Evolutionary conservation across 2,797 vertebrate genomes (phyloP).

Genomic region (Halcyon smyrnensis): DNA sequence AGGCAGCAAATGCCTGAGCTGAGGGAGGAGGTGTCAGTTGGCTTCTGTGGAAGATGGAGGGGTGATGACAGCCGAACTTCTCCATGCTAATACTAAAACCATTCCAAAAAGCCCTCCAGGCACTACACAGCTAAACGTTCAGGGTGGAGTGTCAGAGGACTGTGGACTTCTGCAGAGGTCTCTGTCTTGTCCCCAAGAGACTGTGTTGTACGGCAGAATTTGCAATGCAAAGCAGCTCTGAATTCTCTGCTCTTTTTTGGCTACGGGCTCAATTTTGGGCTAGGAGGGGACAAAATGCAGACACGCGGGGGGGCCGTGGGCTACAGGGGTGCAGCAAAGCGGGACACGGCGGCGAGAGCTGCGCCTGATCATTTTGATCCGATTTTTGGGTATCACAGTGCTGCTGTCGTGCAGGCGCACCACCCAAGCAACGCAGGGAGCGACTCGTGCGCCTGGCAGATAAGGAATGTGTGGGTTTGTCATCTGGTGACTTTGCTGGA

Average conservation of each 20-base stretch:
- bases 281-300: neutral
- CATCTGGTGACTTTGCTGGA: neutral
- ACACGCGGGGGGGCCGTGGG: neutral
- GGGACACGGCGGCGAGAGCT: accelerated
- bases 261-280: neutral
- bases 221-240: neutral
- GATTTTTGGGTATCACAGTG: neutral
- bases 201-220: neutral
- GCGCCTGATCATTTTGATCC: neutral
- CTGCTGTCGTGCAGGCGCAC: neutral
- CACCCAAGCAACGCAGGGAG: neutral
- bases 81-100: neutral
- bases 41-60: neutral
- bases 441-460: neutral
- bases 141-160: neutral
- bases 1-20: constrained; percentile 1
- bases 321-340: neutral
- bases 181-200: neutral
- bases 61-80: neutral
- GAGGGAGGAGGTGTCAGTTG: constrained; percentile 15
- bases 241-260: neutral
- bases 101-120: neutral
- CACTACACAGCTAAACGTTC: neutral
- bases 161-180: neutral
- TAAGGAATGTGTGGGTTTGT: neutral